These are phyloP conservation scores for Ditylenchus weischeri DNA, from an alignment of 2,888 invertebrate species.

Conservation along the genomic window DNA sequence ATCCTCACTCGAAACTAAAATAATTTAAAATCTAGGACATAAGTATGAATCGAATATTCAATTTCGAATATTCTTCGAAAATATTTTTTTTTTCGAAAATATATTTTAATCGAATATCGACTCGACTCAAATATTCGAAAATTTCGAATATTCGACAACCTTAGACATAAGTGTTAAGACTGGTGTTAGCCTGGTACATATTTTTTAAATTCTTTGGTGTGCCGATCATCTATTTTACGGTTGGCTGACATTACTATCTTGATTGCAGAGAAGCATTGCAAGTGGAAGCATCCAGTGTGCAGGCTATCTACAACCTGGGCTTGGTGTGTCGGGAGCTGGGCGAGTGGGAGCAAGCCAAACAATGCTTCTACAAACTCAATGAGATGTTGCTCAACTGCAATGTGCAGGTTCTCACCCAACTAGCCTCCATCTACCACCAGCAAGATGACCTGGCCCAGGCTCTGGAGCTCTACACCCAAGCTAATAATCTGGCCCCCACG, in stretches of 20 bases:
- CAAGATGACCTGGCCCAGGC: slow-evolving; percentile 66
- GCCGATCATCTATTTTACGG: neutral
- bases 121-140: no score
- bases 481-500: slow-evolving; percentile 77
- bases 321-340: slow-evolving; percentile 71
- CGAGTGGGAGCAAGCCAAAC: slow-evolving; percentile 73
- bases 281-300: slow-evolving; percentile 75
- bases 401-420: slow-evolving; percentile 66
- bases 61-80: no score
- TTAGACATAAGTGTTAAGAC: no score
- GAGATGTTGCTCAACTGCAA: slow-evolving; percentile 69
- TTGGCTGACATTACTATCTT: neutral
- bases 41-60: no score
- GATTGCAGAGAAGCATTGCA: slow-evolving; percentile 70
- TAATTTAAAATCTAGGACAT: no score
- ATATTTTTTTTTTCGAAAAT: no score
- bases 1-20: no score
- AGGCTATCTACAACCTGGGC: slow-evolving; percentile 60
- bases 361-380: slow-evolving; percentile 76
- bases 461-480: slow-evolving; percentile 68
- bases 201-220: no score
- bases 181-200: no score
- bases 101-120: no score
- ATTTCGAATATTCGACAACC: no score
- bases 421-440: slow-evolving; percentile 66